Evolutionary conservation across 2,113 vertebrate genomes (phyloP), one percentile per base, ranked within the genome.

Genomic region (Microtus richardsoni): DNA sequence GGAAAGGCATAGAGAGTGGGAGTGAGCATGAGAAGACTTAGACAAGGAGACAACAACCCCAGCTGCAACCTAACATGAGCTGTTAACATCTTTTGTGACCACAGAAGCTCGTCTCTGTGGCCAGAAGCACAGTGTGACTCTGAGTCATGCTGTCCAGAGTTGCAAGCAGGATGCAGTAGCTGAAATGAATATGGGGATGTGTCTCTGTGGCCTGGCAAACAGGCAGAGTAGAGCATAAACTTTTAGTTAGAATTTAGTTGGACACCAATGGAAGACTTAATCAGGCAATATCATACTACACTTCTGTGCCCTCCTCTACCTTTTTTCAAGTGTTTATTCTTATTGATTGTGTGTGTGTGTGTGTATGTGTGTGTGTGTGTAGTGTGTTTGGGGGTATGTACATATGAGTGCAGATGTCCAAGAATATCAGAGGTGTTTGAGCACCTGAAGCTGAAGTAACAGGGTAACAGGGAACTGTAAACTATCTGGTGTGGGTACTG

Each of bases 51-150:
- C 82, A 52, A 36, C 39, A 58, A 28, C 60, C 68, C 47, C 11
- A 62, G 54, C n/a, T 73, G 70, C 88, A 93, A 83, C 74, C 62
- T 28, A 64, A 7, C n/a, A 41, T 17, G 80, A 94, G 64, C 77
- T 82, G 26, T 71, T 88, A 66, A 91, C 80, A 64, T 73, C 54
- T 58, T 78, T 68, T 83, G 54, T 86, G 91, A 95, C 86, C 93
- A 92, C 68, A 92, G 62, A 75, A 62, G 44, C 75, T 88, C 52
- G 44, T 89, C 91, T 85, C 52, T 73, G 68, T 93, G 91, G 94
- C 91, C 66, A 73, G 49, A 94, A 96, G 71, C 73, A 49, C 64
- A 58, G 75, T 62, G 62, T 33, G 44, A 71, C 39, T 68, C 19
- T 8, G 93, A 82, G 41, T 85, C 88, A 74, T 3, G 3, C 36